Conservation (phyloP, 2,888 invertebrate genomes). For the Carpatolechia fugitivella region DNA sequence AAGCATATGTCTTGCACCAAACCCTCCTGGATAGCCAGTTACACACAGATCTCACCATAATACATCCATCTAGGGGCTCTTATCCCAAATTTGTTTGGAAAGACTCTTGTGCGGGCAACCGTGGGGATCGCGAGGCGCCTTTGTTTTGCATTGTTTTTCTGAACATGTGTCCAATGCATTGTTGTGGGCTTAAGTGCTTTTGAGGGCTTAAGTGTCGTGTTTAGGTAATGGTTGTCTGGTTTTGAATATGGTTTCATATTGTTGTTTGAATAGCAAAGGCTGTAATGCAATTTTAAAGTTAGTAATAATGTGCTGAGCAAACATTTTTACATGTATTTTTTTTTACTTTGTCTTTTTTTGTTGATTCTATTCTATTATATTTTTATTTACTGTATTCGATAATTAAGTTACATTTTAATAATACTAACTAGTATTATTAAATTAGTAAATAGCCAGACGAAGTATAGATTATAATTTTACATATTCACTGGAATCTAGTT, state of each 20-base stretch:
- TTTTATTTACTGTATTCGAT: no score
- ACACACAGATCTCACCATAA: conserved; percentile 48
- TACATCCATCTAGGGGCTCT: conserved; percentile 48
- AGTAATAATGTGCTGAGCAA: no score
- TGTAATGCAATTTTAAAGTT: no score
- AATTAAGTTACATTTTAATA: no score
- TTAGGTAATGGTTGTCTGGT: background rate
- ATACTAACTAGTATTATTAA: no score
- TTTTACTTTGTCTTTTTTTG: no score
- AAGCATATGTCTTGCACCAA: conserved; percentile 23
- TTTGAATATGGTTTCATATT: background rate
- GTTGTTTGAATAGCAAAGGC: no score
- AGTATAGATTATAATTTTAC: no score
- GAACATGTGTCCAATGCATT: conserved; percentile 7
- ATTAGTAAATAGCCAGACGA: no score
- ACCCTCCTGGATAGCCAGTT: conserved; percentile 33
- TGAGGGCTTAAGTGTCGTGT: background rate
- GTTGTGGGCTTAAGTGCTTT: conserved; percentile 3
- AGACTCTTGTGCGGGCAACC: conserved; percentile 30
- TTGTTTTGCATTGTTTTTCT: conserved; percentile 20
- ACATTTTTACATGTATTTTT: no score
- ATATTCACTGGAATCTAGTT: no score
- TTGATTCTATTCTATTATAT: no score
- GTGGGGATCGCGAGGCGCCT: conserved; percentile 2
- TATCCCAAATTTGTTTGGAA: conserved; percentile 49